A percentile compares a stretch with the other conserved stretches of the same genome.
Conservation (phyloP, 2,888 invertebrate genomes). For the Orchesellides sinensis region DNA sequence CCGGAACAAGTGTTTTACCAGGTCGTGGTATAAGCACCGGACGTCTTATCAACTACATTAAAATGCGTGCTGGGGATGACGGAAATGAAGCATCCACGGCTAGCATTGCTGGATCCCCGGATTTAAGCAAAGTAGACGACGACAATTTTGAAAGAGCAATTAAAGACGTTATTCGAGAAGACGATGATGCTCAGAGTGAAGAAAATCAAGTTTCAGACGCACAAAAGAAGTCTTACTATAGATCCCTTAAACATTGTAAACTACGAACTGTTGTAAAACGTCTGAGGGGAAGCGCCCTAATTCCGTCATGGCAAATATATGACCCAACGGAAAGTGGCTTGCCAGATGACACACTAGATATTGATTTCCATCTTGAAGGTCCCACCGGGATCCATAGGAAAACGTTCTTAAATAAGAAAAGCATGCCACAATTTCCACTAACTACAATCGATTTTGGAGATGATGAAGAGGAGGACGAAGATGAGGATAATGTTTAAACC, state of each 20-base stretch:
- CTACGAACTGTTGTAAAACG: constrained; percentile 10
- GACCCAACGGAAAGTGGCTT: neutral
- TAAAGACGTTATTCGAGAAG: constrained; percentile 10
- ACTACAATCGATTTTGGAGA: neutral
- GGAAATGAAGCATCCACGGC: neutral
- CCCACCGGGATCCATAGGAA: neutral
- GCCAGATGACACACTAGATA: neutral
- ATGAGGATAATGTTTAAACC: neutral
- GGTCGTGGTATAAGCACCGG: constrained; percentile 11
- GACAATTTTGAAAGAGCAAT: constrained; percentile 22
- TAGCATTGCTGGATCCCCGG: neutral
- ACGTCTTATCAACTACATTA: neutral
- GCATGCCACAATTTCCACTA: neutral
- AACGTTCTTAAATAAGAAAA: neutral
- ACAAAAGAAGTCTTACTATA: constrained; percentile 15
- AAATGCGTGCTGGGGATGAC: neutral
- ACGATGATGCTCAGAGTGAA: constrained; percentile 14
- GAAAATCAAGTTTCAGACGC: constrained; percentile 29
- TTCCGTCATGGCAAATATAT: constrained; percentile 10
- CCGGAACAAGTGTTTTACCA: neutral
- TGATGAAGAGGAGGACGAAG: neutral
- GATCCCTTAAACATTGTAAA: neutral
- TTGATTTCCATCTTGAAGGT: neutral
- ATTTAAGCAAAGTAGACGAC: constrained; percentile 5
- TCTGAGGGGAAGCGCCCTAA: neutral